Percentiles rank a stretch among this genome's conserved stretches.
Evolutionary conservation across 2,797 vertebrate genomes (phyloP).

Genomic region (Sarcophilus harrisii): DNA sequence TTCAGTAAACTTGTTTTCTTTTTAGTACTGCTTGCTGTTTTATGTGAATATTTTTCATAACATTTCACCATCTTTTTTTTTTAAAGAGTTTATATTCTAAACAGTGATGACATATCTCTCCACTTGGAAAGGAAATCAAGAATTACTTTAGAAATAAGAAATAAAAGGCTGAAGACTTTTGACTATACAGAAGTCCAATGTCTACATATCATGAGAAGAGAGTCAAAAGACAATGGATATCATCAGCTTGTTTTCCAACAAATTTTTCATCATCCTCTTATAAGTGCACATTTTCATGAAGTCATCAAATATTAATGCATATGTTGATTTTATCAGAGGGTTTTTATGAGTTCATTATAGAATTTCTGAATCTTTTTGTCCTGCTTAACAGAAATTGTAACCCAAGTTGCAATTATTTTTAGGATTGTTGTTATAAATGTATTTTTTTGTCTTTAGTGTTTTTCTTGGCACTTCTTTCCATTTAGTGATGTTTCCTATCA

Average conservation of each 20-base stretch:
- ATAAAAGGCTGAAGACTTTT: no score
- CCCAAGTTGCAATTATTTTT: not conserved
- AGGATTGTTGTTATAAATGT: not conserved
- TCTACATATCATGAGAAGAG: no score
- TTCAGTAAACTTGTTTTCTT: not conserved
- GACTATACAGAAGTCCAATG: no score
- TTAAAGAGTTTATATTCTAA: not conserved
- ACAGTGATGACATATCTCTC: not conserved
- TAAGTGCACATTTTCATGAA: not conserved
- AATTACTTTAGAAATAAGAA: not conserved
- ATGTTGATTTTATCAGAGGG: not conserved
- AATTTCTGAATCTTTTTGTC: not conserved
- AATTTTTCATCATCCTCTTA: not conserved
- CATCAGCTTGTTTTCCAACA: not conserved
- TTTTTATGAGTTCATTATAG: not conserved
- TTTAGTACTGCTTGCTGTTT: not conserved
- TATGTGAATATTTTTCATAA: not conserved
- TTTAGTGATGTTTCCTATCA: not conserved
- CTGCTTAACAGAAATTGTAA: not conserved
- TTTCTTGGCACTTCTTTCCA: not conserved
- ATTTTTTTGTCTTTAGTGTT: not conserved
- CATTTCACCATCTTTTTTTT: not conserved
- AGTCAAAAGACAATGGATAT: no score
- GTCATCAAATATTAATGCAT: not conserved
- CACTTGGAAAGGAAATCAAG: not conserved